These are phyloP conservation scores for Apteryx mantelli DNA, from an alignment of 2,113 vertebrate genomes.

Conservation along the genomic window DNA sequence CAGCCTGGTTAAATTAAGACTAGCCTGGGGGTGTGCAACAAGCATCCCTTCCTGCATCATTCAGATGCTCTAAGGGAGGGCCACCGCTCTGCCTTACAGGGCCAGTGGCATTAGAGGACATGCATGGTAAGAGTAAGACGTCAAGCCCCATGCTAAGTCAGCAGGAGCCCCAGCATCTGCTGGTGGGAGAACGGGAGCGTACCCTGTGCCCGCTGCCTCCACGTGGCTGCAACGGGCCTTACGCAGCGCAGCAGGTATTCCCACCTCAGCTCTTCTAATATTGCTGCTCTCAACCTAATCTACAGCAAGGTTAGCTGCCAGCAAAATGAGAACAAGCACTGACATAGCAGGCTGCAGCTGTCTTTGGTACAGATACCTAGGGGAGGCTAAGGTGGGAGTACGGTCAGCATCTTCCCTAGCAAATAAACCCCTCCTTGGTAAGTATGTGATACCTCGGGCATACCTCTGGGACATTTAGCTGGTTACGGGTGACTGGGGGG, in stretches of 20 bases:
- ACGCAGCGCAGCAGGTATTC: not conserved
- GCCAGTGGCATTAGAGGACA: not conserved
- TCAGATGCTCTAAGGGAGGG: fast-evolving
- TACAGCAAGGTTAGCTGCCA: not conserved
- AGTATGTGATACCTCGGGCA: not conserved
- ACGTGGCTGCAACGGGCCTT: not conserved
- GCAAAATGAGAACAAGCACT: not conserved
- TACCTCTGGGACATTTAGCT: not conserved
- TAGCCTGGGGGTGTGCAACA: not conserved
- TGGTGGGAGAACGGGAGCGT: fast-evolving
- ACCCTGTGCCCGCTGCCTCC: not conserved
- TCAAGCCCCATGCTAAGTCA: not conserved
- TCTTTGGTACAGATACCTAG: not conserved
- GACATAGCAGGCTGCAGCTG: not conserved
- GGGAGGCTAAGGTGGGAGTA: not conserved
- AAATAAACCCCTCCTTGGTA: not conserved
- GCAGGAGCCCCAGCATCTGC: not conserved
- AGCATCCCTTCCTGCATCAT: not conserved
- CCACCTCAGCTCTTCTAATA: not conserved
- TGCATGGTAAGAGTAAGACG: fast-evolving
- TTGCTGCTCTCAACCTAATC: not conserved
- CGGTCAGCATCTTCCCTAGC: not conserved
- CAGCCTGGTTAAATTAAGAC: not conserved
- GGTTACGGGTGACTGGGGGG: not conserved
- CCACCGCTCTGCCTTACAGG: fast-evolving